These are phyloP conservation scores for Erythrocercus mccallii DNA, from an alignment of 2,113 vertebrate species.

Conservation along the genomic window DNA sequence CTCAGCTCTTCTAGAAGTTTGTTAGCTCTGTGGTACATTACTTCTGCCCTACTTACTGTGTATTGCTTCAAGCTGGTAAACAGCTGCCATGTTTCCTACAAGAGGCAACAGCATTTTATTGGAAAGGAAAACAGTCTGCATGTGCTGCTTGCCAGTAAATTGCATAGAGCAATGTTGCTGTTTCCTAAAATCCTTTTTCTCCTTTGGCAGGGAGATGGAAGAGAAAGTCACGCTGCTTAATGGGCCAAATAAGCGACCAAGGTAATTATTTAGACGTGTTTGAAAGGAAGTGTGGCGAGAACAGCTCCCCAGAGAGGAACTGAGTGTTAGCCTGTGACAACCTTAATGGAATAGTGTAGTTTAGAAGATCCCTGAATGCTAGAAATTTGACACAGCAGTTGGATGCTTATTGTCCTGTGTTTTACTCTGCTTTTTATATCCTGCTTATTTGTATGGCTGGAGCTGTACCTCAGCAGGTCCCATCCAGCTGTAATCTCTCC, in stretches of 20 bases:
- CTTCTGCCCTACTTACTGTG: slow-evolving; percentile 22
- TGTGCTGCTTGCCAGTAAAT: background rate
- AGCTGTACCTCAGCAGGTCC: background rate
- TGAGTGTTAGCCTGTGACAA: background rate
- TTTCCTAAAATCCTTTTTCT: slow-evolving; percentile 39
- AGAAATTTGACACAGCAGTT: background rate
- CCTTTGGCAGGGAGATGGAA: slow-evolving; percentile 85
- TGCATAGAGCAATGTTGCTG: background rate
- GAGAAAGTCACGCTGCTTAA: slow-evolving; percentile 90
- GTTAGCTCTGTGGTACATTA: background rate
- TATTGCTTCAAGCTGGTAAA: background rate
- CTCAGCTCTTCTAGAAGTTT: background rate
- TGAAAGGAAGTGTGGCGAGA: background rate
- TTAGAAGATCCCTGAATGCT: background rate
- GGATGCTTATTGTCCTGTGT: background rate
- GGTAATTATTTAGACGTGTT: slow-evolving; percentile 73
- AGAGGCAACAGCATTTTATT: background rate
- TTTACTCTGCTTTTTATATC: background rate
- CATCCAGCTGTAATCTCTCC: background rate
- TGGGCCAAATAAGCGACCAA: slow-evolving; percentile 90
- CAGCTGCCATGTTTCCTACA: background rate
- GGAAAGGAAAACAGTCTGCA: background rate
- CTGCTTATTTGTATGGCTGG: background rate
- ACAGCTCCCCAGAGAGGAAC: background rate
- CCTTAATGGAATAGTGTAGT: background rate